phyloP scores from a whole-genome alignment of 2,888 invertebrate genomes.

The Acronicta aceris region DNA sequence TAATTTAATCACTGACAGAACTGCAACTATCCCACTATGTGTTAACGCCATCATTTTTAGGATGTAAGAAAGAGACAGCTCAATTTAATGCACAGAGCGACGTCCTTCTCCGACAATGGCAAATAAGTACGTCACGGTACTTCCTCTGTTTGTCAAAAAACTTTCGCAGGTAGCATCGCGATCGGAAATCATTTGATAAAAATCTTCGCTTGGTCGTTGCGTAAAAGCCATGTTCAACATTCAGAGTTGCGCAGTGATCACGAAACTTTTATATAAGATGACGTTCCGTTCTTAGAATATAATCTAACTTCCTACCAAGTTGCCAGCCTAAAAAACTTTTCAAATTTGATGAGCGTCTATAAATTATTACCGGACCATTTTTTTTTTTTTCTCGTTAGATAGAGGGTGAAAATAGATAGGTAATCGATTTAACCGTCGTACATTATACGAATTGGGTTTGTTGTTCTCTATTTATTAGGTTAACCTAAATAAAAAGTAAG shows the following conservation, averaged over 20 bases:
- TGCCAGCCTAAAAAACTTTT: constrained; percentile 47
- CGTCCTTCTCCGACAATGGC: too few species aligned
- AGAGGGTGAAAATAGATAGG: constrained; percentile 13
- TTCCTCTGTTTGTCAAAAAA: background rate
- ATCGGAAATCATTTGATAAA: constrained; percentile 15
- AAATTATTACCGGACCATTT: constrained; percentile 43
- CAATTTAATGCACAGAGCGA: too few species aligned
- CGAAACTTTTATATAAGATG: constrained; percentile 50
- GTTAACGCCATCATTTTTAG: too few species aligned
- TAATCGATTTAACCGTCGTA: constrained; percentile 36
- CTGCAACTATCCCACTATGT: too few species aligned
- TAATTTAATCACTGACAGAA: too few species aligned
- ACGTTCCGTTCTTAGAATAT: constrained; percentile 47
- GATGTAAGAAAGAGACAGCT: too few species aligned
- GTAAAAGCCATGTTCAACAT: constrained; percentile 24
- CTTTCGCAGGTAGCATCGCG: constrained; percentile 10
- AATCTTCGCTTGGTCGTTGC: constrained; percentile 8
- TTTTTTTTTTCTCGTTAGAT: constrained; percentile 19
- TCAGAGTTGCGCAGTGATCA: constrained; percentile 29
- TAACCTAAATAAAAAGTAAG: too few species aligned
- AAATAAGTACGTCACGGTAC: too few species aligned
- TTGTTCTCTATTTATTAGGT: constrained; percentile 25
- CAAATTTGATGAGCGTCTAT: constrained; percentile 52
- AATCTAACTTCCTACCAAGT: constrained; percentile 55
- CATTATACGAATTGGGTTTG: constrained; percentile 12